Base-by-base conservation (phyloP, 92 coral and sea anemone species). In the Galaxea fascicularis region DNA sequence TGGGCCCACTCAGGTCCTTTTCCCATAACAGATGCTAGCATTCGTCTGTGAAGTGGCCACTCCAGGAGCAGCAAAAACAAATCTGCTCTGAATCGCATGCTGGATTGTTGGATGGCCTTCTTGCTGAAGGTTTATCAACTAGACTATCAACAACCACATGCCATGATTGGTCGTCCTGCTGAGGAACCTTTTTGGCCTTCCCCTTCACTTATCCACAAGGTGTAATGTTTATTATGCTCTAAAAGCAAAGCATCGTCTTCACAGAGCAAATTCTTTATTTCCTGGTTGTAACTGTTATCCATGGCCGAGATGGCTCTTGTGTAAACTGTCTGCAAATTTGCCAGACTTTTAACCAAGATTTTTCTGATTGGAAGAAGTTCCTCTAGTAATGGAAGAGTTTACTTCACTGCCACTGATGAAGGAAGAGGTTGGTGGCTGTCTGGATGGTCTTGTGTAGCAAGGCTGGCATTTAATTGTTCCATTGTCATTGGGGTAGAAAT, bases 161-260 rank as follows among this genome's bases (percentile, higher is more conserved):
- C 54, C 54, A 9, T 14, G 54, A 49, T 49, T 9, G 11, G 10
- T 49, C 17, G 11, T 49, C 13, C 54, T 15, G 54, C 54, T 9
- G 54, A 15, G 54, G 54, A 49, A 49, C 54, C 54, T 49, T 49
- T 46, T 49, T 49, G 54, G 11, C 54, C 54, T 49, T 15, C 54
- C 54, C 4, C 54, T 69, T 85, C 82, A 82, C 78, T 77, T 89
- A 49, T 77, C 92, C n/a, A 89, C 86, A 29, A 89, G 75, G 69
- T 74, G 53, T 65, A 89, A 20, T 85, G 92, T 49, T 89, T 89
- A 63, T 89, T 89, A 10, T 75, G 79, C 74, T 85, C 93, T 29
- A 63, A 52, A 20, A 89, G 76, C 56, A 89, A 65, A 29, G 49
- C 39, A 83, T 84, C 77, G 79, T 87, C 89, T 85, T 89, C 81